Evolutionary conservation across 2,797 vertebrate species (phyloP), one percentile per base, ranked within the genome.

Genomic region (Aeoliscus strigatus): DNA sequence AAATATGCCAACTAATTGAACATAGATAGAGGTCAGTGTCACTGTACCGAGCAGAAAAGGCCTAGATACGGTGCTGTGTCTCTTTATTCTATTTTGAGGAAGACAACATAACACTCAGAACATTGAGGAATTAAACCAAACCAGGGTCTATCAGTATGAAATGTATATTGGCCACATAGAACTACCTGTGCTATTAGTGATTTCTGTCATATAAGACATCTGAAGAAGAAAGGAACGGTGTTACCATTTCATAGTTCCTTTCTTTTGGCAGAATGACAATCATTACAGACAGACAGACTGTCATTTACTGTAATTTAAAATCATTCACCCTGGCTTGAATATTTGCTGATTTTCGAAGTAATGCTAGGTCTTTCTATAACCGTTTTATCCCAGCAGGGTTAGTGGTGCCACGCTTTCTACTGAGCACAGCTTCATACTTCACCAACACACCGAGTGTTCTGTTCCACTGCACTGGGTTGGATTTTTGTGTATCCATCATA

Each of bases 31-130:
- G 43, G 21, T 39, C 66, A 57, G 35, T 37, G 6, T 45, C 8
- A 25, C 41, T 43, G 45, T 51, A 64, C 40, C 11, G 49, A 58
- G 50, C 61, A 63, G 55, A 54, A 51, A 42, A 61, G 57, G 58
- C 61, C 73, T 61, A 54, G 52, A 72, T 67, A 42, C 51, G 54
- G 62, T 61, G 67, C 69, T 70, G 63, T 30, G 33, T 47, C 58
- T 61, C 58, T 46, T 51, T 41, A 45, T 55, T 67, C 45, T 82
- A 82, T 80, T 82, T 82, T 77, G 82, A 81, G 75, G 38, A 75
- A 60, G 61, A 62, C 62, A 77, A 66, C 66, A 75, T 59, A 66
- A 67, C 58, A 45, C 54, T 60, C 53, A 53, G 62, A 57, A 59
- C 45, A 69, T 39, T 28, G 44, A 52, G 46, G 49, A 42, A 51